These are phyloP conservation scores for Zoanthus solanderi DNA, from an alignment of 92 coral and sea anemone genomes.

Conservation along the genomic window DNA sequence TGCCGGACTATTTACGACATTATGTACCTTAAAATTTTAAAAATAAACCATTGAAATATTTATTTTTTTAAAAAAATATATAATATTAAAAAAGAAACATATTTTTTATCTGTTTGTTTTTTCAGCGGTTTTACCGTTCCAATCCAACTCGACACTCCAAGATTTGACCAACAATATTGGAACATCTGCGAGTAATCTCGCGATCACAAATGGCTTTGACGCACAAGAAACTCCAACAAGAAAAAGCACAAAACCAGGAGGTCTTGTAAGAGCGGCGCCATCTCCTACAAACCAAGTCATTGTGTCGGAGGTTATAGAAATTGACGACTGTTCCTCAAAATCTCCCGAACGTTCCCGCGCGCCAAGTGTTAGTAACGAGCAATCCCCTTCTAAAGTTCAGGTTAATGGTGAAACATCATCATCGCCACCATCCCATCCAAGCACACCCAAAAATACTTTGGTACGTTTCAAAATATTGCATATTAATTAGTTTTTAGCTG, in stretches of 20 bases:
- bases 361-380: not conserved
- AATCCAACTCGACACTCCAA: constrained; percentile 5
- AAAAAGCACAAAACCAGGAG: constrained; percentile 53
- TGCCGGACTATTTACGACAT: not conserved
- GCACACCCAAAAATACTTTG: not conserved
- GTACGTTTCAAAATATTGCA: not conserved
- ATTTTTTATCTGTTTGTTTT: not conserved
- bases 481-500: too few relatives aligned
- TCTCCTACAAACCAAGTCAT: constrained; percentile 63
- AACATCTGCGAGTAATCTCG: not conserved
- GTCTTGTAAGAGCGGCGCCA: constrained; percentile 86
- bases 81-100: not conserved
- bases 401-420: not conserved
- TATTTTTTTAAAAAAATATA: not conserved
- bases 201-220: constrained; percentile 35
- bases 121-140: constrained; percentile 61
- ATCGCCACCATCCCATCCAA: not conserved
- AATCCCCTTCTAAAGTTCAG: not conserved
- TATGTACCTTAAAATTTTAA: not conserved
- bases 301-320: constrained; percentile 2
- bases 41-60: not conserved
- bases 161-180: too few relatives aligned
- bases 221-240: not conserved
- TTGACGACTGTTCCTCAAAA: not conserved
- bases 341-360: not conserved